Percentiles rank a stretch among this genome's conserved stretches.
phyloP scores from a whole-genome alignment of 2,797 vertebrate species.

The Rousettus madagascariensis region DNA sequence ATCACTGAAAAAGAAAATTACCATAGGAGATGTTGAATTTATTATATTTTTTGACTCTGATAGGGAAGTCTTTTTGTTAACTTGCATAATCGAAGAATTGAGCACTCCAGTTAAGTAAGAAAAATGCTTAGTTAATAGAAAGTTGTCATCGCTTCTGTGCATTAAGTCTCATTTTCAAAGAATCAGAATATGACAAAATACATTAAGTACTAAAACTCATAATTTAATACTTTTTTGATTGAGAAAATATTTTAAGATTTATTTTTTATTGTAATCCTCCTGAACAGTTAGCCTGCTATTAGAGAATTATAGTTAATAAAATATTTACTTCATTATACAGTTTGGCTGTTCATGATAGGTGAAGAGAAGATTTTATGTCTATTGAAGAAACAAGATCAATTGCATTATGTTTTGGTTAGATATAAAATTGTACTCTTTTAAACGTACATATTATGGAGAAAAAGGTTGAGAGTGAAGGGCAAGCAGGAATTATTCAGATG shows the following conservation, averaged over 20 bases:
- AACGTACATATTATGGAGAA: background rate
- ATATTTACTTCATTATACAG: background rate
- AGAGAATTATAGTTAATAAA: background rate
- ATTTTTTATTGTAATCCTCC: background rate
- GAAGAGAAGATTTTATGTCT: background rate
- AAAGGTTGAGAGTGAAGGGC: background rate
- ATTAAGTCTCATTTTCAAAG: background rate
- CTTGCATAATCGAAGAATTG: background rate
- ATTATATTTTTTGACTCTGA: background rate
- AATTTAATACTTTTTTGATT: conserved; percentile 5
- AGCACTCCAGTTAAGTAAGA: background rate
- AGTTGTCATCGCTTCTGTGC: background rate
- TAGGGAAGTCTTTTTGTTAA: background rate
- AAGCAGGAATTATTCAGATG: conserved; percentile 16
- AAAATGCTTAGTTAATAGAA: background rate
- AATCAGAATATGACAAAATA: background rate
- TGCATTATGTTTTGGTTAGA: background rate
- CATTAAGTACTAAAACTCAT: background rate
- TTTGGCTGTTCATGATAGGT: background rate
- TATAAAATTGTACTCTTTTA: conserved; percentile 11
- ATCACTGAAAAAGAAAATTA: background rate
- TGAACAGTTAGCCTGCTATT: background rate
- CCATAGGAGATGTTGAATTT: background rate
- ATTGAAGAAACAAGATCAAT: background rate
- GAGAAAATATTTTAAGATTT: background rate